Conservation (phyloP, 2,113 vertebrate genomes). For the Periophthalmus modestus region DNA sequence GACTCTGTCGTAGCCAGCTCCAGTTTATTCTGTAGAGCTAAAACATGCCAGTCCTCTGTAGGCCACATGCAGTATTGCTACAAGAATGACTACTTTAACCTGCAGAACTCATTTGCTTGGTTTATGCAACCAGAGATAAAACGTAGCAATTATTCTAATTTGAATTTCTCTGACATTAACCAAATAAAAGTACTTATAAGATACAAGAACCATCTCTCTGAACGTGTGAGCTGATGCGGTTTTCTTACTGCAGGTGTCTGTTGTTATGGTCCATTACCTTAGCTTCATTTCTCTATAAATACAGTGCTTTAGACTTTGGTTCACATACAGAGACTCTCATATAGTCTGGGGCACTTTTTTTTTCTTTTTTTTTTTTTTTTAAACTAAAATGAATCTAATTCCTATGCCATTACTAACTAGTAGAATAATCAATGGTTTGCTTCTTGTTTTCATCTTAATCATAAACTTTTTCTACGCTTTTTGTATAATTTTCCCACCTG, state of each 20-base stretch:
- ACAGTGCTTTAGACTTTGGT: background rate
- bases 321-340: background rate
- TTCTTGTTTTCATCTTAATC: conserved; percentile 13
- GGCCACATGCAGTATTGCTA: too few species aligned
- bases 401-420: background rate
- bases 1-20: too few species aligned
- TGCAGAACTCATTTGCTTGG: too few species aligned
- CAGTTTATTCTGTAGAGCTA: too few species aligned
- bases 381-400: background rate
- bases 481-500: conserved; percentile 32
- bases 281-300: background rate
- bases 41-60: too few species aligned
- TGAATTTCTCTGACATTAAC: too few species aligned
- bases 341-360: too few species aligned
- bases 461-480: conserved; percentile 48
- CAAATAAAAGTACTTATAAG: too few species aligned
- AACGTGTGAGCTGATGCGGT: background rate
- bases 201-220: background rate
- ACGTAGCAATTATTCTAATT: too few species aligned
- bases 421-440: conserved; percentile 18
- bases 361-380: too few species aligned
- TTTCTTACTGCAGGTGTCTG: background rate
- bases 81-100: too few species aligned
- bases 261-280: background rate
- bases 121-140: too few species aligned